Evolutionary conservation across 1,140 invertebrate species (phyloP), one percentile per base, ranked within the genome.

Genomic region (Leptestheria dahalacensis): DNA sequence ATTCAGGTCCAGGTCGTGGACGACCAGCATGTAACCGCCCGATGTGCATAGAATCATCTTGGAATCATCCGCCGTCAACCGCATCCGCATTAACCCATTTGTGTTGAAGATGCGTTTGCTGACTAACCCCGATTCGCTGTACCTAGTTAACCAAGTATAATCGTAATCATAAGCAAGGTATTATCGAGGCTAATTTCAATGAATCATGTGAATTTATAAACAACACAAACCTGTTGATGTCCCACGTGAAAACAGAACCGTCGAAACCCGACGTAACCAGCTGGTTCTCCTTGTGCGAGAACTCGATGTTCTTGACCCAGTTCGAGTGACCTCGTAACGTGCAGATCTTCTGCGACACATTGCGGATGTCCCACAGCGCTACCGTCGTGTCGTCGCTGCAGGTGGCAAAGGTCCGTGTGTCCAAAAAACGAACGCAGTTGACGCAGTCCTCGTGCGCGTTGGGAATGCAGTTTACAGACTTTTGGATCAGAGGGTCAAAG

Each of bases 261-360:
- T 95, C 91, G 72, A 95, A 88, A 4, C 89, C 90, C 33, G 90
- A 93, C 2, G 89, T 92, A 2, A 95, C 80, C 23, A 96, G 75
- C 3, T 91, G 74, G 59, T 88, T 84, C 67, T 90, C 85, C 64
- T 81, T 82, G n/a, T 82, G 78, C 50, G 87, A 90, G 70, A 90
- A 95, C 69, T 96, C 91, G 62, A 96, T 92, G 71, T 93, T 95
- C 73, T 96, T 95, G 6, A 95, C 92, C 91, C 91, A 95, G 73
- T 92, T 92, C 0, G 86, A 85, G 72, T 96, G 91, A 10, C 91
- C 91, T 59, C 82, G 77, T 0, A 95, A 74, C 1, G 82, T 83
- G 57, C 83, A 77, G 50, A 91, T 82, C 65, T 81, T 80, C 50
- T 79, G 77, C 67, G 85, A 86, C 47, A 94, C 72, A 72, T 88